Base-by-base conservation (phyloP, 2,797 vertebrate genomes). In the Ispidina lecontei region DNA sequence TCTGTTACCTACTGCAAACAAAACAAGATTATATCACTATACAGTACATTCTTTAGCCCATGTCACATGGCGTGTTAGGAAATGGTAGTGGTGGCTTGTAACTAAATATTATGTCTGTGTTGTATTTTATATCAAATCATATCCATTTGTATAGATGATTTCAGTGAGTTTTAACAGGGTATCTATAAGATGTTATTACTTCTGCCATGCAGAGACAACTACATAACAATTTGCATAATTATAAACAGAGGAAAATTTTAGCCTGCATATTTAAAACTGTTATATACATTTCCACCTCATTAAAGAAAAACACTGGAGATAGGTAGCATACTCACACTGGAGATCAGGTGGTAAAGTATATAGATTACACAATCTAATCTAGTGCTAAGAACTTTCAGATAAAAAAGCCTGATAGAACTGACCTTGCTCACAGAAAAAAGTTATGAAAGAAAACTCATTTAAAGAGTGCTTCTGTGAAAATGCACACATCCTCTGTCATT, bases 71-170 rank as follows among this genome's bases (percentile, higher is more conserved):
- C 43, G 76, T 63, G 43, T 49, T 92, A 47, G 35, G 56, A 92
- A 75, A 52, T 75, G 33, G 37, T 79, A 62, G 44, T 59, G 60
- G 47, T 84, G n/a, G 39, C 75, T 77, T 89, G 83, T 64, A 82
- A 64, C 81, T 91, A 95, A 93, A 95, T 97, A 92, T 87, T 84
- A 59, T 79, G 59, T 89, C 84, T 54, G n/a, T 87, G 82, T 79
- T 73, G 58, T 56, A 62, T 92, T 89, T 96, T 75, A 44, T 91
- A 59, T 72, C 58, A 96, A 93, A 89, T 78, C 47, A 71, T 84
- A 95, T 79, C 91, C 74, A 90, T 90, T 73, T 89, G 79, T 83
- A 62, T 62, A 52, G 83, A 90, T 77, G 21, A 87, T 84, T 96
- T 89, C 74, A 83, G 63, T 72, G 89, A 89, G 80, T 87, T 94